Conservation (phyloP, 2,113 vertebrate genomes). For the Grantiella picta region DNA sequence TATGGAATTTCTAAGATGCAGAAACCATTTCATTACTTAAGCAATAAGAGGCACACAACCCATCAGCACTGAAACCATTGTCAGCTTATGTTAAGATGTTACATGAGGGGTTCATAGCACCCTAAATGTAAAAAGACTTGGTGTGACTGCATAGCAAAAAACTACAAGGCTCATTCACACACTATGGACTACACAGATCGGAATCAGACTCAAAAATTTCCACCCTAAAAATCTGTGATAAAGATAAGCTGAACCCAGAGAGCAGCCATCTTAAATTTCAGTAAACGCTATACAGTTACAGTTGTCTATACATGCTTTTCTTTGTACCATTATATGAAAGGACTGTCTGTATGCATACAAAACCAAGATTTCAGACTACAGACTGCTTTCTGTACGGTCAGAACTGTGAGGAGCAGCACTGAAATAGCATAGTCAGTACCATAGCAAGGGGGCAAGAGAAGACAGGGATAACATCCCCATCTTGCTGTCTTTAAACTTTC, state of each 20-base stretch:
- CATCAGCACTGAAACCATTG: neutral
- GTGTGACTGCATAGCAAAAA: neutral
- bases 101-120: neutral
- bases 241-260: neutral
- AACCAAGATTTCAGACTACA: neutral
- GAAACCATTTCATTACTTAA: neutral
- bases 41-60: accelerated
- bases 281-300: neutral
- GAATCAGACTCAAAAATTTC: neutral
- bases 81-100: neutral
- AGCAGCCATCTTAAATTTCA: neutral
- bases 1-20: neutral
- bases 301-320: neutral
- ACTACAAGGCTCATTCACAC: neutral
- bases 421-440: accelerated
- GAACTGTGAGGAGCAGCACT: neutral
- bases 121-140: neutral
- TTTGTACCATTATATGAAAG: neutral
- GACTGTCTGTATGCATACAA: neutral
- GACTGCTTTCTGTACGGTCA: neutral
- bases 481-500: neutral
- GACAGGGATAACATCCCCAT: neutral
- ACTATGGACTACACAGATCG: neutral
- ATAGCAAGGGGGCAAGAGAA: neutral
- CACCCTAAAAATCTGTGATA: neutral